A percentile compares a stretch with the other conserved stretches of the same genome.
These are phyloP conservation scores for Symphodus melops DNA, from an alignment of 2,113 vertebrate genomes.

Conservation along the genomic window DNA sequence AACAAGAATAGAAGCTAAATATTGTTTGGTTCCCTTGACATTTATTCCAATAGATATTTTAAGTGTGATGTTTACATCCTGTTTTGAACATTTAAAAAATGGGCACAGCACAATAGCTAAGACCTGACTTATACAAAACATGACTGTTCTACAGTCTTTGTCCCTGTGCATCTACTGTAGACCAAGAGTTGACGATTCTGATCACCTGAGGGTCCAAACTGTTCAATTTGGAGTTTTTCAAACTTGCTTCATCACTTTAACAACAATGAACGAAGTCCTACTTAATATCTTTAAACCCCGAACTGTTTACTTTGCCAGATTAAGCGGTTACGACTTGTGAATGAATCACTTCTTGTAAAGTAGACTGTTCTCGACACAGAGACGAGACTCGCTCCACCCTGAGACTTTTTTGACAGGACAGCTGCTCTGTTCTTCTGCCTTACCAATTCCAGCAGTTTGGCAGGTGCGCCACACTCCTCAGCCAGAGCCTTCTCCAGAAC, in stretches of 20 bases:
- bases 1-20: conserved; percentile 1
- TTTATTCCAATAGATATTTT: background rate
- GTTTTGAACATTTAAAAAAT: background rate
- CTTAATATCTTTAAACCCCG: background rate
- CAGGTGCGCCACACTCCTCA: conserved; percentile 90
- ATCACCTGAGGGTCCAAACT: conserved; percentile 29
- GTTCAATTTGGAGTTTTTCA: background rate
- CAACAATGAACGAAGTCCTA: background rate
- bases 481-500: conserved; percentile 88
- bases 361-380: conserved; percentile 6
- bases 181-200: background rate
- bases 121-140: background rate
- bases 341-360: conserved; percentile 1
- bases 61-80: background rate
- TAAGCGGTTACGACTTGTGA: background rate
- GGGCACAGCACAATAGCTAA: background rate
- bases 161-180: background rate
- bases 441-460: conserved; percentile 93
- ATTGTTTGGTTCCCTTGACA: background rate
- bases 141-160: background rate
- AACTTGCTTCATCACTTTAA: background rate
- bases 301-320: background rate
- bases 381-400: background rate
- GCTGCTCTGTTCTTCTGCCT: conserved; percentile 66
- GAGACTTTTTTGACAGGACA: conserved; percentile 24